Conservation (phyloP, 2,797 vertebrate species). For the Geotrypetes seraphini region DNA sequence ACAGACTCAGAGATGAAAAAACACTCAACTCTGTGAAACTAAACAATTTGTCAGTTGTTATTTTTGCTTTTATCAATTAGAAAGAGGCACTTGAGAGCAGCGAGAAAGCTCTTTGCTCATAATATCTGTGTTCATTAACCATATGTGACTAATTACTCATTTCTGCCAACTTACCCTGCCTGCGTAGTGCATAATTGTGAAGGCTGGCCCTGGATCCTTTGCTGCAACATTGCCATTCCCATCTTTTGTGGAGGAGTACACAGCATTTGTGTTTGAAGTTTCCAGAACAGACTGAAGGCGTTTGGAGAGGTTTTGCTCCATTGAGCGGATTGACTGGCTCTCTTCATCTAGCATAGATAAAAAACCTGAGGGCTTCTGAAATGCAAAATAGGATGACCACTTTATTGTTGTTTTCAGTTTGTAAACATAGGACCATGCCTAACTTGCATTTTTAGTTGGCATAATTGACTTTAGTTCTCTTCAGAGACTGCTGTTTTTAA, state of each 20-base stretch:
- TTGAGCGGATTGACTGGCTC: slow-evolving; percentile 67
- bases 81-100: neutral
- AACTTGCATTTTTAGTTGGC: too few relatives aligned
- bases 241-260: slow-evolving; percentile 77
- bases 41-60: too few relatives aligned
- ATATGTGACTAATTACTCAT: neutral
- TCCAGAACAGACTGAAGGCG: slow-evolving; percentile 74
- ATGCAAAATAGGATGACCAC: too few relatives aligned
- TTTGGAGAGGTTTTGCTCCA: slow-evolving; percentile 74
- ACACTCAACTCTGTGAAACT: too few relatives aligned
- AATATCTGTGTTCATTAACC: neutral
- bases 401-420: too few relatives aligned
- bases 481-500: too few relatives aligned
- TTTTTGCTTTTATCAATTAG: neutral
- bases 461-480: too few relatives aligned
- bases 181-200: slow-evolving; percentile 80
- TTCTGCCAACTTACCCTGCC: slow-evolving; percentile 62
- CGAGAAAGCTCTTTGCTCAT: neutral
- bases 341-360: slow-evolving; percentile 84
- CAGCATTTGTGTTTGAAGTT: slow-evolving; percentile 49
- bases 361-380: slow-evolving; percentile 83
- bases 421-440: too few relatives aligned
- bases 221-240: slow-evolving; percentile 85
- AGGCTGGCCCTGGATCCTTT: slow-evolving; percentile 73
- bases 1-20: too few relatives aligned